Conservation (phyloP, 1,140 invertebrate genomes). For the silkworm (Bombyx mori) region DNA sequence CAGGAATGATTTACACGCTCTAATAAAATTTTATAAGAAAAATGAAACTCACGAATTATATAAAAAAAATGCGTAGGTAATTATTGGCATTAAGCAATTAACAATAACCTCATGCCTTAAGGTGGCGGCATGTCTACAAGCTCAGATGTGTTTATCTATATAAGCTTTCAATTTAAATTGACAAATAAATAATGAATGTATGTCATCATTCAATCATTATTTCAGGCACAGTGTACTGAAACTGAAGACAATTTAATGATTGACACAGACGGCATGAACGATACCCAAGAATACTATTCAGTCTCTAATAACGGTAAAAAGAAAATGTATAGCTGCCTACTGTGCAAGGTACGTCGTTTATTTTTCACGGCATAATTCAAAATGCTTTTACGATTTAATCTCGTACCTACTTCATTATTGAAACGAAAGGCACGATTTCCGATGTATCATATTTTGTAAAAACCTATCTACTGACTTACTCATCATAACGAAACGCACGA, state of each 20-base stretch:
- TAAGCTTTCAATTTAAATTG: not conserved
- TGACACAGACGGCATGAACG: slow-evolving; percentile 18
- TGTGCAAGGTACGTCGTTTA: slow-evolving; percentile 40
- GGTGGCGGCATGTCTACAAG: not conserved
- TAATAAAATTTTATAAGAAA: no score
- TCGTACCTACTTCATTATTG: no score
- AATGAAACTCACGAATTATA: no score
- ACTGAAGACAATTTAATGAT: slow-evolving; percentile 26
- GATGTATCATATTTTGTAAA: no score
- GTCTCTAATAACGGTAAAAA: slow-evolving; percentile 24
- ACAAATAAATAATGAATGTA: not conserved
- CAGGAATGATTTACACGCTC: no score
- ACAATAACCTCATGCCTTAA: not conserved
- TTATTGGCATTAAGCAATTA: not conserved
- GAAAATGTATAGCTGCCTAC: slow-evolving; percentile 33
- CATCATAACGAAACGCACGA: no score
- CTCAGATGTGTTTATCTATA: not conserved
- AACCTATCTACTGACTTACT: no score
- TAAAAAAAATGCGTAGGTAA: no score
- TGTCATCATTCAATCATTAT: slow-evolving; percentile 2
- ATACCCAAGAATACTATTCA: slow-evolving; percentile 20
- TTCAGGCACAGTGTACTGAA: slow-evolving; percentile 31
- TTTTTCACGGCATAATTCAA: no score
- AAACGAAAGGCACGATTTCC: no score
- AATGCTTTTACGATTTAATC: no score